Evolutionary conservation across 2,888 invertebrate species (phyloP), one percentile per base, ranked within the genome.

Genomic region (Augochlorella aurata): DNA sequence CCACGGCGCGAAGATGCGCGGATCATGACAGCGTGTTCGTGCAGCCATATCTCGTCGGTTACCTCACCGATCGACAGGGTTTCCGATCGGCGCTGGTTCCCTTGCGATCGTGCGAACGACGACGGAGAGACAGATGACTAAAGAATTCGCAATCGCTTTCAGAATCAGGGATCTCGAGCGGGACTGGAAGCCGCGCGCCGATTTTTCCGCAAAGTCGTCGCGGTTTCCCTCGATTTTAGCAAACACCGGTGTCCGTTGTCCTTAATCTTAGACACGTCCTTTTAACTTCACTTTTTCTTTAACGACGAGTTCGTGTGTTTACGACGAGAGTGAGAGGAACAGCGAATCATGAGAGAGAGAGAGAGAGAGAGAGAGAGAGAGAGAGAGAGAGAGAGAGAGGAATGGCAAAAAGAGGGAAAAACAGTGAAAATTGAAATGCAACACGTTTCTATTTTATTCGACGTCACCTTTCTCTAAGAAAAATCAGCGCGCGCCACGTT

Each of bases 161-260:
- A 14, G 18, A 21, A 50, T 69, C 54, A 29, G 65, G 50, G 73
- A 80, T 82, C 76, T 73, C 68, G 76, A 68, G 24, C 16, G 65
- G 47, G 18, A 1, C 12, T 10, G 50, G 24, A 21, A 24, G 5
- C 21, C 68, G 69, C 74, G 47, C 49, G 66, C 67, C 68, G 5
- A 77, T 54, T 12, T 54, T 54, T 63, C 66, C 50, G 16, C 45
- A 52, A 18, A 66, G 50, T 61, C 65, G 45, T 76, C 52, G 71
- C 84, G 47, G 65, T 68, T 38, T 74, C 66, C 52, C 70, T 66
- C 75, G 67, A 72, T 58, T 74, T 73, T 88, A 83, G 71, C 70
- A 77, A 78, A 78, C 73, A 82, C 75, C 67, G 69, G 75, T 77
- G 85, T 86, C 78, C 87, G 86, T 85, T 89, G 86, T 89, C 88